Evolutionary conservation across 1,140 invertebrate genomes (phyloP), one percentile per base, ranked within the genome.

Genomic region (Bombus superbus): DNA sequence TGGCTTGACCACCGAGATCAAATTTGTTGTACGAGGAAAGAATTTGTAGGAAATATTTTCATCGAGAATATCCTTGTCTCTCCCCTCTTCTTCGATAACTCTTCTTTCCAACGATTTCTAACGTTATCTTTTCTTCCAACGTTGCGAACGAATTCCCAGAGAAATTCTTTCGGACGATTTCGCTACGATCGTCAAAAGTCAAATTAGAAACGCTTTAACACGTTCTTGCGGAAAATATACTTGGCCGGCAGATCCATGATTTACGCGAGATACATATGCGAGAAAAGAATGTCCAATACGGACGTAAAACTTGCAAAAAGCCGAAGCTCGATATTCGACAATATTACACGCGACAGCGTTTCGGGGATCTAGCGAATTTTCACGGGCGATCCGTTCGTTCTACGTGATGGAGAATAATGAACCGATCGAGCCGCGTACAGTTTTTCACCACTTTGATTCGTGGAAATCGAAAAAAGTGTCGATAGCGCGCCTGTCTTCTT

Each of bases 361-460:
- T 38, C 38, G 10, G 8, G 57, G 68, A 28, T 40, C 38, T 86
- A 86, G 15, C 15, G 57, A 47, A 64, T 74, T 47, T 28, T 42
- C 40, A 18, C 10, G 59, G 10, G 15, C 5, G 79, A 44, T 53
- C 1, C 59, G 71, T 32, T 28, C 57, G 53, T 11, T n/a, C 2
- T 80, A 68, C 78, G 62, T 80, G 78, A 69, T 80, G 64, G 0
- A 32, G 78, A 80, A 80, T 80, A 80, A 80, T 69, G 69, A 40
- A 25, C 3, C 35, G 25, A n/a, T 42, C 62, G 64, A 28, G 8
- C 3, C 8, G 35, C 18, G 73, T n/a, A 53, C 9, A 62, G 22
- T 77, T 77, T 77, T 62, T 32, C 35, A 8, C 3, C 47, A 15
- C 35, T 59, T 8, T 25, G 47, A 57, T 59, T n/a, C 25, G 3